Evolutionary conservation across 1,140 invertebrate genomes (phyloP), one percentile per base, ranked within the genome.

Genomic region (Procambarus virginalis): DNA sequence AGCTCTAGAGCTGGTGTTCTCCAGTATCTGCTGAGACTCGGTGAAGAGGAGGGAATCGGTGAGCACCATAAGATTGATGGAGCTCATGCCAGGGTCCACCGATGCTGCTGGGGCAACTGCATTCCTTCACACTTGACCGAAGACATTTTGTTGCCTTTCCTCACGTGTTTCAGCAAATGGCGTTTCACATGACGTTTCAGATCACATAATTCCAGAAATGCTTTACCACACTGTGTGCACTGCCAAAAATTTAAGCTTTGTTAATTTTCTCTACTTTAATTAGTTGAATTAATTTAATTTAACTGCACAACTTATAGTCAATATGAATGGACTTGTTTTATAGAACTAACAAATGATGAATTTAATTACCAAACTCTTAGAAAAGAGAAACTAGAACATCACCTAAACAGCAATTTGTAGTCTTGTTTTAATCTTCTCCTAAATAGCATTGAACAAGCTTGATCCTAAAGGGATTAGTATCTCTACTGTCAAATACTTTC

Each of bases 41-140:
- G 77, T 87, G 48, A 87, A 87, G 10, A 87, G 46, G 9, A 87
- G 60, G 5, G 86, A 87, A 46, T 87, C 86, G 2, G 86, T 79
- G 8, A 87, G 86, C 55, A 87, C 77, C 86, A 87, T 87, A 34
- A 87, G 64, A 58, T 80, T 87, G 10, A 87, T 77, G 45, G 86
- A 80, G 14, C 51, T 70, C 78, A 87, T 80, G 48, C 60, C 51
- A 34, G 86, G 46, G 5, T 70, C 86, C 64, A 84, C 82, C 4
- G 60, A 49, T 48, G 45, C 48, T n/a, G 78, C 20, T 4, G 60
- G 64, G 14, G 51, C 46, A 86, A 14, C 60, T 14, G 77, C 86
- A 80, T 22, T 60, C 17, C 77, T n/a, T 68, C 60, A 22, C 17
- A 20, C 49, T 68, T 79, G 34, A 2, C 46, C 17, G 49, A 45